Evolutionary conservation across 2,797 vertebrate species (phyloP).

Genomic region (Pseudochirops corinnae): DNA sequence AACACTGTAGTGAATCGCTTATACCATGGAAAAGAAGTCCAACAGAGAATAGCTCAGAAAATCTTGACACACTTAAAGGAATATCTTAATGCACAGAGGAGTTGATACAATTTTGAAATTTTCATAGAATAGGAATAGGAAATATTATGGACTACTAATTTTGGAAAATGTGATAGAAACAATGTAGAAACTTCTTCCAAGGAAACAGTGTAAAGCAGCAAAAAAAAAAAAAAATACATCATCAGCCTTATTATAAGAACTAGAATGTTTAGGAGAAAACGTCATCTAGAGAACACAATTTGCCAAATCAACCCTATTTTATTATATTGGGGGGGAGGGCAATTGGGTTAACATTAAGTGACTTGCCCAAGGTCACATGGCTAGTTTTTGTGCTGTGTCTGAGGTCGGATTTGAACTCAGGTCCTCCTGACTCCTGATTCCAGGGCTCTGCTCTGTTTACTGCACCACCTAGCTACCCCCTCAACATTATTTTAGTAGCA

Average conservation of each 20-base stretch:
- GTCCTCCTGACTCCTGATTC: too few relatives aligned
- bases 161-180: conserved; percentile 99
- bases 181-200: conserved; percentile 98
- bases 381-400: too few relatives aligned
- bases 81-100: not conserved
- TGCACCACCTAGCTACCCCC: too few relatives aligned
- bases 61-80: not conserved
- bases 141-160: conserved; percentile 99
- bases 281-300: not conserved
- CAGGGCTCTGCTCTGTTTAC: too few relatives aligned
- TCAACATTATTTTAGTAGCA: not conserved
- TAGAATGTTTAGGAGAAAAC: not conserved
- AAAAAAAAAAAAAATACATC: not conserved
- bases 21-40: not conserved
- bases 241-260: not conserved
- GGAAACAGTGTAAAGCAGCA: conserved; percentile 94
- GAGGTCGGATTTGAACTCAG: too few relatives aligned
- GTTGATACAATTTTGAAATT: not conserved
- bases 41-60: not conserved
- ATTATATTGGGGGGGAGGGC: too few relatives aligned
- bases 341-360: too few relatives aligned
- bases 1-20: not conserved
- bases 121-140: not conserved
- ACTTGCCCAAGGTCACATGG: too few relatives aligned
- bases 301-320: not conserved